phyloP scores from a whole-genome alignment of 2,113 vertebrate species.

The Henicopernis longicauda region DNA sequence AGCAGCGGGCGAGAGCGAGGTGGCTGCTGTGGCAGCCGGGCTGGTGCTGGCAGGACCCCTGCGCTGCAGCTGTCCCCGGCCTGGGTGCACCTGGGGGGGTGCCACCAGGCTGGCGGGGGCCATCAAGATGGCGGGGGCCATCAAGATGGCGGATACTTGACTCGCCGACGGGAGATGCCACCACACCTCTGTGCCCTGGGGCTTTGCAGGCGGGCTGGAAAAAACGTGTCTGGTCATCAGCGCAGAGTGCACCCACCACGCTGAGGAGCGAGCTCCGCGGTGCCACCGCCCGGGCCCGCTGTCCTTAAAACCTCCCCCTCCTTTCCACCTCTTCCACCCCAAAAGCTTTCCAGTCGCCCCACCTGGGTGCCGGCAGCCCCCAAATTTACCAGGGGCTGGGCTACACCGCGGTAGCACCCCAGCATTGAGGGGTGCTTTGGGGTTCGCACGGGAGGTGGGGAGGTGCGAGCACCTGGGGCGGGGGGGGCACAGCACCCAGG shows the following conservation, averaged over 20 bases:
- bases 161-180: rapidly evolving
- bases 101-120: background rate
- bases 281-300: background rate
- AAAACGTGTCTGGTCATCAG: background rate
- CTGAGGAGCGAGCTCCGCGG: rapidly evolving
- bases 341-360: background rate
- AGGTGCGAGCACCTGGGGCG: too few species aligned
- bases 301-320: background rate
- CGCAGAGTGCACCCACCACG: rapidly evolving
- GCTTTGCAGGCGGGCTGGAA: background rate
- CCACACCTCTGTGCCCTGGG: background rate
- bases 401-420: background rate
- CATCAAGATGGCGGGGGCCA: background rate
- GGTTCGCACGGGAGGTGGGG: background rate
- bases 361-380: background rate
- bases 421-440: rapidly evolving
- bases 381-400: too few species aligned
- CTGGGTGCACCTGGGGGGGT: background rate
- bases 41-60: background rate
- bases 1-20: rapidly evolving
- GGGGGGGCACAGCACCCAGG: too few species aligned
- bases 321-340: background rate
- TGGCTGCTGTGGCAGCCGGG: background rate
- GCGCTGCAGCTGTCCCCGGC: background rate
- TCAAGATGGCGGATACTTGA: rapidly evolving